These are phyloP conservation scores for Acanthosepion esculentum DNA, from an alignment of 2,888 invertebrate species.

Conservation along the genomic window DNA sequence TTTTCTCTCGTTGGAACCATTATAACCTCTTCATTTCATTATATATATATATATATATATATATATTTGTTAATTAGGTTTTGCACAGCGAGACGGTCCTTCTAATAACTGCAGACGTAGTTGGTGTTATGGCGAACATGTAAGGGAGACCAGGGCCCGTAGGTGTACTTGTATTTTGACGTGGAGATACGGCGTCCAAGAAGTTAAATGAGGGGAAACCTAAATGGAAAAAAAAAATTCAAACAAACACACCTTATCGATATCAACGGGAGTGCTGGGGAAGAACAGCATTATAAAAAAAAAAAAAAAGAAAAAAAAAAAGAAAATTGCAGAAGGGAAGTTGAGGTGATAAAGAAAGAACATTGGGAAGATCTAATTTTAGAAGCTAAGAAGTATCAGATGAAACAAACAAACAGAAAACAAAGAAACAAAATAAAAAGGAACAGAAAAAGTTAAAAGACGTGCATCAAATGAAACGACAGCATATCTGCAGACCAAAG, in stretches of 20 bases:
- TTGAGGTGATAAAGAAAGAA: not conserved
- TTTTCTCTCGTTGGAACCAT: too few relatives aligned
- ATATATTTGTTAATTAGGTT: not conserved
- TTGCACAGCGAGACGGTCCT: not conserved
- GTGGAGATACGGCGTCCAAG: not conserved
- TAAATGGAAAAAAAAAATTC: not conserved
- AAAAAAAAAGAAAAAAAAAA: not conserved
- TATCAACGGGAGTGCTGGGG: too few relatives aligned
- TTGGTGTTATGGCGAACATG: not conserved
- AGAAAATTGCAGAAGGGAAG: not conserved
- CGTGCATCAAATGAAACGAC: too few relatives aligned
- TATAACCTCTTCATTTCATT: too few relatives aligned
- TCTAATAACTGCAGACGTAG: not conserved
- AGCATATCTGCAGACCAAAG: too few relatives aligned
- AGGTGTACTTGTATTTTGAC: not conserved
- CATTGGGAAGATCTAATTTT: not conserved
- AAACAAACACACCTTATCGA: not conserved
- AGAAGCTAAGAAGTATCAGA: not conserved
- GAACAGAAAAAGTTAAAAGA: too few relatives aligned
- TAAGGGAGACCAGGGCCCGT: not conserved
- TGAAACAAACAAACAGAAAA: too few relatives aligned
- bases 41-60: too few relatives aligned
- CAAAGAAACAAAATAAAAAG: too few relatives aligned
- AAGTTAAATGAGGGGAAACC: not conserved
- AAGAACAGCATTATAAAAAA: not conserved